Evolutionary conservation across 2,113 vertebrate genomes (phyloP).

Genomic region (Mellivora capensis): DNA sequence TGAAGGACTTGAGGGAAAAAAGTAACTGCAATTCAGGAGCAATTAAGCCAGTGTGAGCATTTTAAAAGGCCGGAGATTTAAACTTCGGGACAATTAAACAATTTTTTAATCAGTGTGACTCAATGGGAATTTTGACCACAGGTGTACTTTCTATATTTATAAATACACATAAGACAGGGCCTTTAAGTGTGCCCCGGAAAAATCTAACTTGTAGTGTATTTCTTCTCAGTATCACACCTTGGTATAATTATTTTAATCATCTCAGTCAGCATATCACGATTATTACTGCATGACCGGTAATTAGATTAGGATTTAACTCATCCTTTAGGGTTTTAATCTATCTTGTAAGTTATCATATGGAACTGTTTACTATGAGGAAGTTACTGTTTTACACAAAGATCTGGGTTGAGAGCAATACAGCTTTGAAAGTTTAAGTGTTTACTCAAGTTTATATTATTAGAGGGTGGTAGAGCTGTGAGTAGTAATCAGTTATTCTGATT

Average conservation of each 20-base stretch:
- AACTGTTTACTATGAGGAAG: not conserved
- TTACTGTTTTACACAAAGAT: not conserved
- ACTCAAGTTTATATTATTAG: not conserved
- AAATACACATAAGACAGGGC: not conserved
- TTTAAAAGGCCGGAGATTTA: not conserved
- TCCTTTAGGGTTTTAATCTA: not conserved
- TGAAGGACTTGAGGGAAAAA: not conserved
- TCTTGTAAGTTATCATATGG: not conserved
- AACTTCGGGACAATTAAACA: slow-evolving; percentile 6
- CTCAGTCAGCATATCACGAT: not conserved
- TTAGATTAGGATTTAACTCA: not conserved
- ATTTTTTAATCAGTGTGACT: not conserved
- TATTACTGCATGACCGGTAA: not conserved
- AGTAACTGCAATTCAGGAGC: not conserved
- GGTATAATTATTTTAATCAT: not conserved
- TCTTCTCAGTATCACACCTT: not conserved
- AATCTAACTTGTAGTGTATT: not conserved
- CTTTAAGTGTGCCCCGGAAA: not conserved
- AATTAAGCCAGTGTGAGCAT: not conserved
- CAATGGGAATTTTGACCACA: not conserved
- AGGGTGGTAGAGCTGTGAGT: not conserved
- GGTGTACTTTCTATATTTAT: not conserved
- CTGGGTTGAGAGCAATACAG: not conserved
- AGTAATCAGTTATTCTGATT: not conserved
- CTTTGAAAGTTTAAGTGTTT: slow-evolving; percentile 5